Evolutionary conservation across 2,113 vertebrate genomes (phyloP), one percentile per base, ranked within the genome.

Genomic region (Ovibos moschatus): DNA sequence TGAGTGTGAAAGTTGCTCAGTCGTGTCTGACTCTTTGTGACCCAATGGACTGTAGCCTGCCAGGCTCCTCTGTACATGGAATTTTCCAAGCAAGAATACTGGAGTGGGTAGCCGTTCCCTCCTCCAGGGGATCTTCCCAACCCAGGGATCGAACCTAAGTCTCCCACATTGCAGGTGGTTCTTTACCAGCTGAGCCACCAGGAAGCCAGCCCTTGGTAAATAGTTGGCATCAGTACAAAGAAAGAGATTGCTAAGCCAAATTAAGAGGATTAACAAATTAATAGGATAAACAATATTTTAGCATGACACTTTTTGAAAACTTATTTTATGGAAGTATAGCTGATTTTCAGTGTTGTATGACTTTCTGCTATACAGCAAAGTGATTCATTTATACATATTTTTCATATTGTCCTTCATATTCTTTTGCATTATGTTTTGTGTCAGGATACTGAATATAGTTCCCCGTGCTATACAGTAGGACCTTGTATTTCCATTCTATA

Each of bases 211-310:
- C 50, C 40, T 89, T 81, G 55, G 47, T 55, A 86, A 97, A 45
- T 79, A 45, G 50, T 82, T 94, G 40, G 40, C 78, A 53, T 90
- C 43, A 71, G 58, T 85, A 94, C 25, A 62, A 92, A 92, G 60
- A 88, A 93, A 97, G 87, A 67, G 43, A 96, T 92, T 64, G 47
- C 76, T 91, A 81, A 87, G 27, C 58, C 53, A 76, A 91, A 95
- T 64, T 76, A 91, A 93, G 57, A 87, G 7, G 27, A 78, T 91
- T 94, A 50, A n/a, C 74, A 84, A 67, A 83, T 87, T 55, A 96
- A 57, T 50, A 83, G 3, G 17, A 87, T 71, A 95, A 87, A 93
- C 10, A 92, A 81, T 53, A 60, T 88, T 94, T 94, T 62, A 47
- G 27, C 33, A 51, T 5, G 60, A 23, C 16, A 50, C 21, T 53